Percentiles rank a stretch among this genome's conserved stretches.
phyloP scores from a whole-genome alignment of 2,797 vertebrate species.

The Eutrigla gurnardus region DNA sequence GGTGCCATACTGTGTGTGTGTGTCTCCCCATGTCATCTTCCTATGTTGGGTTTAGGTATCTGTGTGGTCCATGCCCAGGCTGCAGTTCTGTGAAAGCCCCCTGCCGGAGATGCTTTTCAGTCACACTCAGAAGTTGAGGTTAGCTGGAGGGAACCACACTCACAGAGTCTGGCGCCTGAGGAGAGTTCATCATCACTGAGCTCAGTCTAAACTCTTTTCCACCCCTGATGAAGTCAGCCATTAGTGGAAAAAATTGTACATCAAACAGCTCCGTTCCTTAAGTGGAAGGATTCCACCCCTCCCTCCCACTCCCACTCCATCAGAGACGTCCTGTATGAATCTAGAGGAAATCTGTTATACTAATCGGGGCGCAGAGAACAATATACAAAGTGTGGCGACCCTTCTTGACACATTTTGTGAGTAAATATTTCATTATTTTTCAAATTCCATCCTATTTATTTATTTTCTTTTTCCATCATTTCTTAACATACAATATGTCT shows the following conservation, averaged over 20 bases:
- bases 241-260: slow-evolving; percentile 34
- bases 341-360: background rate
- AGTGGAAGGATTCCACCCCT: no score
- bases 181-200: slow-evolving; percentile 58
- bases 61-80: slow-evolving; percentile 51
- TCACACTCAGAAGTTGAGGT: slow-evolving; percentile 58
- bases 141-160: slow-evolving; percentile 54
- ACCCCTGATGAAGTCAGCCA: slow-evolving; percentile 25
- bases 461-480: background rate
- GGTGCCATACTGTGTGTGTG: background rate
- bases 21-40: slow-evolving; percentile 1
- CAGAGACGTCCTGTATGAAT: background rate
- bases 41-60: slow-evolving; percentile 22
- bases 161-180: slow-evolving; percentile 58
- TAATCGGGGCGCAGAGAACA: background rate
- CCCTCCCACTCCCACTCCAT: background rate
- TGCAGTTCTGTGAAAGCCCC: slow-evolving; percentile 38
- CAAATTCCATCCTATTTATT: background rate
- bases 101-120: slow-evolving; percentile 55
- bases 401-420: no score
- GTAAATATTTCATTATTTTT: no score
- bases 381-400: background rate
- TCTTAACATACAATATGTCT: background rate
- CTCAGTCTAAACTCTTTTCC: slow-evolving; percentile 59
- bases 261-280: background rate